A percentile compares a stretch with the other conserved stretches of the same genome.
Conservation (phyloP, 2,113 vertebrate genomes). For the Oncorhynchus nerka region DNA sequence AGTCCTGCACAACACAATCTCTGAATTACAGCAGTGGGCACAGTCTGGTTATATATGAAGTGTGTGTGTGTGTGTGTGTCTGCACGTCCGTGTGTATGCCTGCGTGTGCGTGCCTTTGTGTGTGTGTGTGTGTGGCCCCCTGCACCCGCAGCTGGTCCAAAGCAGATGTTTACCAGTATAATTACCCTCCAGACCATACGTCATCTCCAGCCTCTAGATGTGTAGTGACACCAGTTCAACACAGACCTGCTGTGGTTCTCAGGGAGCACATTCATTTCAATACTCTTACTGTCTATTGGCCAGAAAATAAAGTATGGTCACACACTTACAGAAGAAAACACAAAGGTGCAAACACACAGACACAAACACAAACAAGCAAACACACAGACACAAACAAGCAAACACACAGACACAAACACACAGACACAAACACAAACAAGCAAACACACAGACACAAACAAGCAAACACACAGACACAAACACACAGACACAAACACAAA, state of each 20-base stretch:
- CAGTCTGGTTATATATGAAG: not conserved
- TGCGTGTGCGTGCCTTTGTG: constrained; percentile 31
- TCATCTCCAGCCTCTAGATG: constrained; percentile 49
- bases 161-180: constrained; percentile 66
- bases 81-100: constrained; percentile 19
- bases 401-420: too few relatives aligned
- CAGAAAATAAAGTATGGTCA: too few relatives aligned
- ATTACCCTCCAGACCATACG: constrained; percentile 48
- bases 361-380: too few relatives aligned
- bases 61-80: constrained; percentile 29
- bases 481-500: too few relatives aligned
- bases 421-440: too few relatives aligned
- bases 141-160: constrained; percentile 60
- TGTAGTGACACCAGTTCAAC: constrained; percentile 53
- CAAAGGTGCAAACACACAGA: too few relatives aligned
- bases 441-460: too few relatives aligned
- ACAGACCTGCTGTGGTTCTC: constrained; percentile 48
- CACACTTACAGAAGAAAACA: too few relatives aligned
- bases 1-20: not conserved
- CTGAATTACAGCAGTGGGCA: too few relatives aligned
- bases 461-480: too few relatives aligned
- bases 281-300: constrained; percentile 21
- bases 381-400: too few relatives aligned
- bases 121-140: constrained; percentile 24
- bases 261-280: constrained; percentile 52